phyloP scores from a whole-genome alignment of 2,888 invertebrate species.

The Drosophila acutilabella region DNA sequence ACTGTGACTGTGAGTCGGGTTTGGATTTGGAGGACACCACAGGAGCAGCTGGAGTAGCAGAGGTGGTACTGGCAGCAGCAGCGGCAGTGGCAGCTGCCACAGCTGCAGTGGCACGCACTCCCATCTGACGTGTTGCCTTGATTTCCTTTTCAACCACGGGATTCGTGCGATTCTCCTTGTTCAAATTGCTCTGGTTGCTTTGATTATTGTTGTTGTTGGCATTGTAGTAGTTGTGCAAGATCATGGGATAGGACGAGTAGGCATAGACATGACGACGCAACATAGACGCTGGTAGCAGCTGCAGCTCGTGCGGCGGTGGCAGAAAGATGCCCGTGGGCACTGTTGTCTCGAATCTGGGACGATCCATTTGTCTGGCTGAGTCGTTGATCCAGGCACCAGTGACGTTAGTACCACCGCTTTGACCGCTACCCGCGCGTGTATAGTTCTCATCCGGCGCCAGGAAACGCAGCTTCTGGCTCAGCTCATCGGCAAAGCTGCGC shows the following conservation, averaged over 20 bases:
- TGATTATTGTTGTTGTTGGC: slow-evolving; percentile 34
- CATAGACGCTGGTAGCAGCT: slow-evolving; percentile 77
- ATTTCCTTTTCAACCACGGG: slow-evolving; percentile 47
- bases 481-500: slow-evolving; percentile 88
- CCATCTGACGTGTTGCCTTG: slow-evolving; percentile 51
- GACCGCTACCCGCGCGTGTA: slow-evolving; percentile 82
- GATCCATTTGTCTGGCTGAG: slow-evolving; percentile 76
- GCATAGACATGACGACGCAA: slow-evolving; percentile 87
- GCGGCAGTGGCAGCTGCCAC: slow-evolving; percentile 67
- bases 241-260: slow-evolving; percentile 88
- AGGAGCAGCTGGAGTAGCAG: slow-evolving; percentile 1
- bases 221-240: slow-evolving; percentile 72
- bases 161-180: slow-evolving; percentile 35
- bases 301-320: slow-evolving; percentile 89
- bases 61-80: slow-evolving; percentile 51
- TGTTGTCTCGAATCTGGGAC: slow-evolving; percentile 91
- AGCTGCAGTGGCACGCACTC: slow-evolving; percentile 73
- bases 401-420: slow-evolving; percentile 32
- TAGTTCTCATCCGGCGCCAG: slow-evolving; percentile 86
- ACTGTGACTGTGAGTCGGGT: slow-evolving; percentile 40
- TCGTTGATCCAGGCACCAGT: slow-evolving; percentile 42
- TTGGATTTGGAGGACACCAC: slow-evolving; percentile 52
- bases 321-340: slow-evolving; percentile 92
- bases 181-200: slow-evolving; percentile 28
- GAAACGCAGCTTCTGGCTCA: slow-evolving; percentile 90